A percentile compares a stretch with the other conserved stretches of the same genome.
Evolutionary conservation across 1,140 invertebrate genomes (phyloP).

Genomic region (silkworm (Bombyx mori)): DNA sequence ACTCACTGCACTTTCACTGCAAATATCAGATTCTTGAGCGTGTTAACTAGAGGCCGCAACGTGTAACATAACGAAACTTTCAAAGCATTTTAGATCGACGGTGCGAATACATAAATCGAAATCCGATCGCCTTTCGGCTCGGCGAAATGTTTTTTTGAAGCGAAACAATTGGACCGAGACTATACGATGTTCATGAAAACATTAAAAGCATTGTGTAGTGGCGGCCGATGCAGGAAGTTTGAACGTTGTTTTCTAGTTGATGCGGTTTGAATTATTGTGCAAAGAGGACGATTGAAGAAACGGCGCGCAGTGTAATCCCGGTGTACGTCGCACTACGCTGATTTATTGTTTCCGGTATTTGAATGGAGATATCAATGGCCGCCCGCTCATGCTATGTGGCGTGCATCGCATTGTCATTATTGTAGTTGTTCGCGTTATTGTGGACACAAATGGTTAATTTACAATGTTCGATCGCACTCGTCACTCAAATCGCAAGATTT

Average conservation of each 20-base stretch:
- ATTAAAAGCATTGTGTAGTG: neutral
- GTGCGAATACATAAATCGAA: no score
- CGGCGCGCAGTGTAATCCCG: constrained; percentile 12
- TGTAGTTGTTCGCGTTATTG: constrained; percentile 32
- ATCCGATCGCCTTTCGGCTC: no score
- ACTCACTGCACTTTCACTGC: constrained; percentile 61
- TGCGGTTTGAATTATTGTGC: neutral
- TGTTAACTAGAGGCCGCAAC: no score
- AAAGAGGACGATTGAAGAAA: constrained; percentile 15
- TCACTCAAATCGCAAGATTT: neutral
- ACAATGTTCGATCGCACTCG: neutral
- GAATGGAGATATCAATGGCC: constrained; percentile 63
- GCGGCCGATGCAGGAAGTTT: neutral
- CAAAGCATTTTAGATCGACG: no score
- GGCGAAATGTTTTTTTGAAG: no score
- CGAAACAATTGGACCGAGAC: constrained; percentile 1
- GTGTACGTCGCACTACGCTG: constrained; percentile 41
- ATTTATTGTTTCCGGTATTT: constrained; percentile 60
- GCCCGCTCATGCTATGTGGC: constrained; percentile 34
- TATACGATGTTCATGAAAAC: constrained; percentile 1
- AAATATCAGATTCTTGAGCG: constrained; percentile 23
- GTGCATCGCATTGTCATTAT: constrained; percentile 37
- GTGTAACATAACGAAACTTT: no score
- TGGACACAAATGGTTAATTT: neutral
- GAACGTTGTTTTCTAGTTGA: constrained; percentile 1